Percentiles rank a stretch among this genome's conserved stretches.
phyloP scores from a whole-genome alignment of 2,113 vertebrate species.

The Leucopsar rothschildi region DNA sequence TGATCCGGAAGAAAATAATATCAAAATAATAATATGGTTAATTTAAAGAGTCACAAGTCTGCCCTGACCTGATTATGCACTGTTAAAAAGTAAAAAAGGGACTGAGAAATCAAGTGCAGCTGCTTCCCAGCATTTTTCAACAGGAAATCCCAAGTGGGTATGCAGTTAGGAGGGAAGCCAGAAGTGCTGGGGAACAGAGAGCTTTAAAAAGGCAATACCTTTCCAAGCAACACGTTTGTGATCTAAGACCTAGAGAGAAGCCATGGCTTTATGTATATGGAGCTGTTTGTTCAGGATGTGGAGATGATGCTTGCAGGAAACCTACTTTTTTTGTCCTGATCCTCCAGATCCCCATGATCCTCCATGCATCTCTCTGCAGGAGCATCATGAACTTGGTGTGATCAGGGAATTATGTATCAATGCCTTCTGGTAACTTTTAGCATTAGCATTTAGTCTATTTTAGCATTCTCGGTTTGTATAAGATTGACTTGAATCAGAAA shows the following conservation, averaged over 20 bases:
- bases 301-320: not conserved
- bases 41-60: not conserved
- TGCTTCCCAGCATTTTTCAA: not conserved
- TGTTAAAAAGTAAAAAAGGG: not conserved
- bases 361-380: not conserved
- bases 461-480: not conserved
- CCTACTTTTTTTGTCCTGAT: not conserved
- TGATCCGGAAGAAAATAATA: not conserved
- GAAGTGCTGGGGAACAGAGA: not conserved
- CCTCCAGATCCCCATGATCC: not conserved
- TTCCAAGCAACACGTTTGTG: not conserved
- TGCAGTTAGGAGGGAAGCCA: not conserved
- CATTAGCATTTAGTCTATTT: not conserved
- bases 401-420: not conserved
- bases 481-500: not conserved
- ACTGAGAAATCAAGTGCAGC: not conserved
- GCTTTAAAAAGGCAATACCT: not conserved
- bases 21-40: not conserved
- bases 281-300: not conserved
- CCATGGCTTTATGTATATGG: not conserved
- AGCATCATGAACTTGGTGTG: rapidly evolving
- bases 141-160: not conserved
- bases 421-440: not conserved
- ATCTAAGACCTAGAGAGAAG: not conserved
- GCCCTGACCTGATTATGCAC: not conserved